phyloP scores from a whole-genome alignment of 2,888 invertebrate genomes.

The Scaptomyza caliginosa region DNA sequence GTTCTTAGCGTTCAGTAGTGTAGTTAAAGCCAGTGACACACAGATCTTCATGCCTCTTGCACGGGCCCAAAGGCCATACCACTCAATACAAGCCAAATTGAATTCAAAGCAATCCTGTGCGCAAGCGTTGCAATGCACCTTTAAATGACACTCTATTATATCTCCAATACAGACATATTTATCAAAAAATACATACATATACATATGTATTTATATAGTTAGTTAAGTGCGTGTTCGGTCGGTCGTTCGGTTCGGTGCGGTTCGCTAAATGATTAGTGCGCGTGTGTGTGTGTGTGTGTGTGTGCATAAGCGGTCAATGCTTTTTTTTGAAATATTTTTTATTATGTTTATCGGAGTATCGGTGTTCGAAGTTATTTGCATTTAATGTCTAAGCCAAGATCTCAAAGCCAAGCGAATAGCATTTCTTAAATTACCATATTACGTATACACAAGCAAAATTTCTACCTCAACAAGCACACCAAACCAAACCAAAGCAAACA shows the following conservation, averaged over 20 bases:
- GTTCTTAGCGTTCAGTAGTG: constrained; percentile 25
- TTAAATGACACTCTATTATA: constrained; percentile 3
- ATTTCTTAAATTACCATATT: constrained; percentile 44
- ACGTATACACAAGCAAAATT: constrained; percentile 48
- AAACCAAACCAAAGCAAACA: constrained; percentile 36
- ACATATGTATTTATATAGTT: constrained; percentile 47
- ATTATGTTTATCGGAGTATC: constrained; percentile 8
- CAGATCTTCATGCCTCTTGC: too few relatives aligned
- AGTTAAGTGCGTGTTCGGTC: constrained; percentile 56
- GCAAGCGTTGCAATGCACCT: constrained; percentile 19
- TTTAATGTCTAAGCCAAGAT: constrained; percentile 49
- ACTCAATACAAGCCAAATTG: too few relatives aligned
- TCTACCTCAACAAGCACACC: constrained; percentile 32
- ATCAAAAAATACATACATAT: constrained; percentile 4
- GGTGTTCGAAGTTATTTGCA: constrained; percentile 49
- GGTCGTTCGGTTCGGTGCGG: constrained; percentile 58
- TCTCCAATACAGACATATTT: constrained; percentile 8
- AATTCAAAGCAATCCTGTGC: constrained; percentile 12
- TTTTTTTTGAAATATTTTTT: constrained; percentile 22
- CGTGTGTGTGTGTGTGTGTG: constrained; percentile 24
- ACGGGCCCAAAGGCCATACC: too few relatives aligned
- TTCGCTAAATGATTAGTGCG: constrained; percentile 42
- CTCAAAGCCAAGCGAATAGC: constrained; percentile 36
- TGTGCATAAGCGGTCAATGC: constrained; percentile 1
- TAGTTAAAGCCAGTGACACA: constrained; percentile 9